Evolutionary conservation across 2,797 vertebrate genomes (phyloP).

Genomic region (Lepilemur septentrionalis): DNA sequence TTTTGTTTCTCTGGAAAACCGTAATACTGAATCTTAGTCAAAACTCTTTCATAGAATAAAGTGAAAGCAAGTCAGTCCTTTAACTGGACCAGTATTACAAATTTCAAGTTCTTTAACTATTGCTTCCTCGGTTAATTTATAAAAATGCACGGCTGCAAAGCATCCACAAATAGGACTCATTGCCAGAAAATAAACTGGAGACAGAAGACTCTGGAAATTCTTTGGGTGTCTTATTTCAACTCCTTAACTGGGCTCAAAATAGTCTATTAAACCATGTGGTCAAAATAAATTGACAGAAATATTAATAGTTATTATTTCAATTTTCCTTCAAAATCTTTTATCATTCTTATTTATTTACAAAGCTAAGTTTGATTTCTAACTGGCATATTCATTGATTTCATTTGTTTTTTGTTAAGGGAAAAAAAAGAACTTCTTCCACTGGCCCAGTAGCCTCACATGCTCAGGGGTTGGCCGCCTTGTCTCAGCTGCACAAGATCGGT

Average conservation of each 20-base stretch:
- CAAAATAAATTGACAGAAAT: conserved; percentile 65
- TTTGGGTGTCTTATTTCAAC: conserved; percentile 59
- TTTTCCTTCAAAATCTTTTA: conserved; percentile 71
- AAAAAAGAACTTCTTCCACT: neutral
- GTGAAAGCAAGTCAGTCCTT: neutral
- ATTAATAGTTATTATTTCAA: conserved; percentile 67
- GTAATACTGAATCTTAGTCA: neutral
- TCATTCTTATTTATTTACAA: conserved; percentile 77
- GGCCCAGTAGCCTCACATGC: neutral
- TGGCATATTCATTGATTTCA: conserved; percentile 69
- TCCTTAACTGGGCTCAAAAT: conserved; percentile 45
- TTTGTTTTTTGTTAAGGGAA: conserved; percentile 63
- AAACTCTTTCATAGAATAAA: neutral
- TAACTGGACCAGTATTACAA: neutral
- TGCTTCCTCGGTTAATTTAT: conserved; percentile 42
- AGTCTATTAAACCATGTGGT: conserved; percentile 58
- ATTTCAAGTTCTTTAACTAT: conserved; percentile 14
- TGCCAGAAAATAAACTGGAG: conserved; percentile 52
- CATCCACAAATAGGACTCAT: conserved; percentile 7
- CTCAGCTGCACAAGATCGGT: neutral
- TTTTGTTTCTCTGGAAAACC: neutral
- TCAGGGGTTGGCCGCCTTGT: neutral
- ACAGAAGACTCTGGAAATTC: conserved; percentile 50
- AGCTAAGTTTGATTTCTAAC: conserved; percentile 74
- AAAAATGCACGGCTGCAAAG: neutral